Percentiles rank a stretch among this genome's conserved stretches.
phyloP scores from a whole-genome alignment of 2,797 vertebrate species.

The Pampus argenteus region DNA sequence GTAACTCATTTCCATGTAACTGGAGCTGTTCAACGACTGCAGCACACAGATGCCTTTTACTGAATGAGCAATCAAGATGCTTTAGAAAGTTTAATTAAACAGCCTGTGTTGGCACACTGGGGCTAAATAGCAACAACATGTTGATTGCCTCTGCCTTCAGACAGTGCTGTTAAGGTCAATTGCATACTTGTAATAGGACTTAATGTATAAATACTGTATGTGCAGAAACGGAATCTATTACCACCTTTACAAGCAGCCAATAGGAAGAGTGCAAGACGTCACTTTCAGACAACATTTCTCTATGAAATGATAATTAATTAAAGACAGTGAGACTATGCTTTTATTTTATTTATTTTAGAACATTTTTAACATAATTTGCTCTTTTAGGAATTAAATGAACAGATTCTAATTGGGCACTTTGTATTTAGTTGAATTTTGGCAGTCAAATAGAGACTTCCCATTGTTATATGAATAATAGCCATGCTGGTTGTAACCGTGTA shows the following conservation, averaged over 20 bases:
- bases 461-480: neutral
- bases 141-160: conserved; percentile 19
- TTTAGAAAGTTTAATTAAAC: conserved; percentile 28
- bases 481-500: neutral
- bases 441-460: neutral
- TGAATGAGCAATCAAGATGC: conserved; percentile 19
- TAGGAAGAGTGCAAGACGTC: neutral
- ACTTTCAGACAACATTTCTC: neutral
- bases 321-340: neutral
- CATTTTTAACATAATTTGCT: neutral
- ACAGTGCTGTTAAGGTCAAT: conserved; percentile 14
- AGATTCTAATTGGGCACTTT: too few relatives aligned
- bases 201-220: neutral
- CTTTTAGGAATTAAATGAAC: too few relatives aligned
- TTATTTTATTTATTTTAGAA: too few relatives aligned
- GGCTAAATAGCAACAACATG: conserved; percentile 9
- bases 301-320: neutral
- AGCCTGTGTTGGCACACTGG: conserved; percentile 3
- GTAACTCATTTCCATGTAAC: neutral
- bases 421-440: too few relatives aligned
- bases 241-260: too few relatives aligned
- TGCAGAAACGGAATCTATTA: neutral
- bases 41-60: neutral
- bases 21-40: neutral
- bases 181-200: neutral